Conservation (phyloP, 2,113 vertebrate genomes). For the Indicator indicator region DNA sequence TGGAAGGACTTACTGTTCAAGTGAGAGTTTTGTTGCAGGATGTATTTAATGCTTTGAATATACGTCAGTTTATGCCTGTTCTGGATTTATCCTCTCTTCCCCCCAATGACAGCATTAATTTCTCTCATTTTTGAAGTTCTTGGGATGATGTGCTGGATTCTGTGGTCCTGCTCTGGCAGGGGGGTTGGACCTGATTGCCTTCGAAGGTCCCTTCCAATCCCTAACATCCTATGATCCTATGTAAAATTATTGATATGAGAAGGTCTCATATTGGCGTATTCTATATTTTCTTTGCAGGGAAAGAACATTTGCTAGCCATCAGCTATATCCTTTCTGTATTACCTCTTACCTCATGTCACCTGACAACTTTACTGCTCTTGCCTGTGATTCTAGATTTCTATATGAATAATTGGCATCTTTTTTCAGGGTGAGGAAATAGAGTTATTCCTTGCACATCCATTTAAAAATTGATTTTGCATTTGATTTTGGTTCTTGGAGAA, state of each 20-base stretch:
- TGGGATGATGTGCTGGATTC: neutral
- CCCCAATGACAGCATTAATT: neutral
- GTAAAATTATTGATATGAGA: neutral
- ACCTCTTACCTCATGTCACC: neutral
- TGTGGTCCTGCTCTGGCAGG: too few species aligned
- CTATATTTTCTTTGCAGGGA: neutral
- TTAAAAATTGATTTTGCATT: neutral
- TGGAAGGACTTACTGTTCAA: conserved; percentile 4
- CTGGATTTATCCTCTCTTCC: neutral
- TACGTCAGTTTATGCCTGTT: neutral
- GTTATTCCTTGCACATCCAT: neutral
- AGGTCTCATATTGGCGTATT: neutral
- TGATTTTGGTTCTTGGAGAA: neutral
- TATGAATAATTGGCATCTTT: neutral
- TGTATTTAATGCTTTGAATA: neutral
- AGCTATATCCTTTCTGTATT: neutral
- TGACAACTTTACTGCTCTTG: neutral
- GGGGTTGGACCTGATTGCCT: too few species aligned
- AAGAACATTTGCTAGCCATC: neutral
- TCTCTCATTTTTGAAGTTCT: conserved; percentile 17
- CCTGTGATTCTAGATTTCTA: neutral
- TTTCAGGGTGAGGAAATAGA: neutral
- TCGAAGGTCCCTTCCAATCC: too few species aligned
- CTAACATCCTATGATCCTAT: too few species aligned
- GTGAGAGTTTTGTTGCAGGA: neutral